Base-by-base conservation (phyloP, 2,113 vertebrate genomes). In the Pangasianodon gigas region DNA sequence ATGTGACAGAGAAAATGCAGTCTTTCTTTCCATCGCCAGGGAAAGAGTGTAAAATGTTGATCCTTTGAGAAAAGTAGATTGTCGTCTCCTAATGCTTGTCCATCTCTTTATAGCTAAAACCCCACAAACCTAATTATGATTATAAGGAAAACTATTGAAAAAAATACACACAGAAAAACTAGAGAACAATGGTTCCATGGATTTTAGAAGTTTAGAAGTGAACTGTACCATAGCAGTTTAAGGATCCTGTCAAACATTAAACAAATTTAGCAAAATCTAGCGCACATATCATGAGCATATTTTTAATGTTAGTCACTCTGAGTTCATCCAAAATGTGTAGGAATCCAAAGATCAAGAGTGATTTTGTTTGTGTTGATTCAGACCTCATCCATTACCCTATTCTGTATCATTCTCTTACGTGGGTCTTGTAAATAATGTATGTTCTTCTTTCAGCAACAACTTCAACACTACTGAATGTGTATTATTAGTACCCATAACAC, bases 1-100 rank as follows among this genome's bases (percentile, higher is more conserved):
- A 96, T 96, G 95, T 95, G 95, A 93, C 94, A 95, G 91, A 92
- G 92, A 89, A 91, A 93, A 94, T 92, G 91, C 88, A 93, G 93
- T 92, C 89, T 92, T 93, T 71, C 94, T 94, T 93, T 96, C 92
- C 91, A 95, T 96, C 94, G 94, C 93, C 93, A 94, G 90, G 90
- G 94, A 95, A 96, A 94, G 93, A 89, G 93, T 90, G 91, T 91
- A 93, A 91, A 92, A 94, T 95, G 94, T 95, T 94, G 93, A 94
- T 95, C 94, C 93, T 94, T 93, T 92, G 94, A 93, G 95, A 91
- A 91, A 88, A 91, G 52, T 81, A 85, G 65, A 52, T 81, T 93
- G 92, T 94, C 90, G 86, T 93, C 91, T 95, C 90, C 90, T 93
- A 88, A 92, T 92, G 89, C 91, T 91, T 77, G 60, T 83, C 54